phyloP scores from a whole-genome alignment of 2,797 vertebrate species.

The Chloroceryle amazona region DNA sequence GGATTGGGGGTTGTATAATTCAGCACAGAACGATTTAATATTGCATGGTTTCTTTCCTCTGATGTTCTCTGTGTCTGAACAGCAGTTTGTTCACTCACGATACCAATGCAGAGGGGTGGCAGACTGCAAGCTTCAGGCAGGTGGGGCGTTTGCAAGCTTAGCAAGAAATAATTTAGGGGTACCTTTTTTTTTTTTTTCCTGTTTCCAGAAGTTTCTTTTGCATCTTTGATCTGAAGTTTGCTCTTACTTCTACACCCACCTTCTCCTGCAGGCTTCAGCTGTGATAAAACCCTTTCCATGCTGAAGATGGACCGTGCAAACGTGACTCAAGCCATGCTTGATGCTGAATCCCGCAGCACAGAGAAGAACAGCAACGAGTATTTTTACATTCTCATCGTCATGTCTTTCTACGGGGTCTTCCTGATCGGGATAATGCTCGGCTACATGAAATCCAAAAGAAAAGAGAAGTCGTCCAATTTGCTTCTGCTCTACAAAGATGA shows the following conservation, averaged over 20 bases:
- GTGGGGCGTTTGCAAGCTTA: background rate
- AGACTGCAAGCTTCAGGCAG: background rate
- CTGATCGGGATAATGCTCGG: conserved; percentile 92
- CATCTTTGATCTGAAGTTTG: background rate
- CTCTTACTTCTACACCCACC: rapidly evolving
- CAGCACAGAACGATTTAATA: background rate
- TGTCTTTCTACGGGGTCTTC: conserved; percentile 95
- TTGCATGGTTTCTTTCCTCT: background rate
- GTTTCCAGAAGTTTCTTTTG: background rate
- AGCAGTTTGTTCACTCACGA: background rate
- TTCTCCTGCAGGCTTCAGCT: conserved; percentile 56
- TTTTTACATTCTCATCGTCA: conserved; percentile 91
- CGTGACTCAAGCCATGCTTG: conserved; percentile 77
- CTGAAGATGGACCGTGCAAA: conserved; percentile 88
- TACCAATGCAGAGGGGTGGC: background rate
- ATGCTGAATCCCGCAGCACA: conserved; percentile 19
- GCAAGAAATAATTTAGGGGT: background rate
- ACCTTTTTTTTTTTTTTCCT: background rate
- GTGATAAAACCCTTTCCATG: conserved; percentile 28
- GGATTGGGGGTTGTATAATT: background rate
- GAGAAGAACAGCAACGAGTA: conserved; percentile 83
- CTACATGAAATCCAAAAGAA: conserved; percentile 93
- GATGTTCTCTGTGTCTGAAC: background rate
- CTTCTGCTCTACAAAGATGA: conserved; percentile 93
- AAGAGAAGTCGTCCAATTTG: conserved; percentile 89